These are phyloP conservation scores for Sinocyclocheilus anshuiensis DNA, from an alignment of 2,113 vertebrate genomes.

Conservation along the genomic window DNA sequence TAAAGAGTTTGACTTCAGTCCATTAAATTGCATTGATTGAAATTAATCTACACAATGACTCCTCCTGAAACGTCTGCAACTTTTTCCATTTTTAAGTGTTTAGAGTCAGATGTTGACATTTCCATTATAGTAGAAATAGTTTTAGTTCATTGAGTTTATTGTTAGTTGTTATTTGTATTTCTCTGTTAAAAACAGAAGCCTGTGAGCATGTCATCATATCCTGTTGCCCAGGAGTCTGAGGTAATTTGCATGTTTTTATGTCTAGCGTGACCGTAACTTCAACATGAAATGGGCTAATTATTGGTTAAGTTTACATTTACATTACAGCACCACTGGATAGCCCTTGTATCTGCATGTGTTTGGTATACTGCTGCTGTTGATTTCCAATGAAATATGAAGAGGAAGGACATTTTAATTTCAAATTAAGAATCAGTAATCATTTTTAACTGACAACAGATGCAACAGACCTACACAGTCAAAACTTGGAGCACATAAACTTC, in stretches of 20 bases:
- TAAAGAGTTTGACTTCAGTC: not conserved
- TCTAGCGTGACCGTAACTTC: not conserved
- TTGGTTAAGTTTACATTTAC: constrained; percentile 13
- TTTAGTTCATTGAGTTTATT: not conserved
- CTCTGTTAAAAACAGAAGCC: not conserved
- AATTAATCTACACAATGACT: not conserved
- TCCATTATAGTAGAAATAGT: not conserved
- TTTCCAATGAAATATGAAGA: not conserved
- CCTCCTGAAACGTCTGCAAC: not conserved
- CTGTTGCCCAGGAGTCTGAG: not conserved
- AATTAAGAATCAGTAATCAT: not conserved
- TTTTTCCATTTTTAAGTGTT: not conserved
- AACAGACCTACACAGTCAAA: not conserved
- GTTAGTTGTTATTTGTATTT: not conserved
- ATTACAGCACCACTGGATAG: not conserved
- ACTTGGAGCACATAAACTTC: not conserved
- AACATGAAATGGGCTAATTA: constrained; percentile 12
- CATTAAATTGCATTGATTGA: not conserved
- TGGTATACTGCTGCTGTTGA: not conserved
- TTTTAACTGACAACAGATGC: not conserved
- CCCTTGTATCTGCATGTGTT: not conserved
- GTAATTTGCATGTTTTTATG: not conserved
- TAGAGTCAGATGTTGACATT: not conserved
- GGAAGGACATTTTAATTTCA: not conserved
- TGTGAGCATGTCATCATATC: not conserved